These are phyloP conservation scores for Plutella xylostella DNA, from an alignment of 2,888 invertebrate genomes.

Conservation along the genomic window DNA sequence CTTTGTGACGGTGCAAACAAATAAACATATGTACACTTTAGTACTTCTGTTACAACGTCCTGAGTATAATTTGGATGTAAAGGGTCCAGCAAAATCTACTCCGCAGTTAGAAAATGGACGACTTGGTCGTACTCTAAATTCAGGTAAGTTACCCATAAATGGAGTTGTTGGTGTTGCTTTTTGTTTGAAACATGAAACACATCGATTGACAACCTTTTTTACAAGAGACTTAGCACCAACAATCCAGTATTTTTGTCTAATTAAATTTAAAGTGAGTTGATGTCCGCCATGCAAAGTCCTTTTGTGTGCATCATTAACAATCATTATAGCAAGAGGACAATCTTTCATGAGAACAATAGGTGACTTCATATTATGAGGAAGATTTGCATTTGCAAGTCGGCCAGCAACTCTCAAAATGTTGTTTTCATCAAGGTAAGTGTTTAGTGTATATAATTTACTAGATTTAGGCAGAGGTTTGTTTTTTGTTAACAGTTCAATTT, in stretches of 20 bases:
- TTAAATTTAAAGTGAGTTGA: no score
- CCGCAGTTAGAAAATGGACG: no score
- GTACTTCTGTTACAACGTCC: conserved; percentile 12
- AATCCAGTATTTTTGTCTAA: not conserved
- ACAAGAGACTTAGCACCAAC: not conserved
- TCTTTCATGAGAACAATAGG: not conserved
- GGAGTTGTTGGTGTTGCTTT: no score
- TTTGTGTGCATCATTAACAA: no score
- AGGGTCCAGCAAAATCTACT: conserved; percentile 15
- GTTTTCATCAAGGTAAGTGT: not conserved
- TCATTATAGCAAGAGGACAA: not conserved
- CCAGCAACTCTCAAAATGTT: not conserved
- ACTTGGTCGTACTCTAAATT: no score
- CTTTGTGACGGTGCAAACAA: conserved; percentile 13
- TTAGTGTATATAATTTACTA: not conserved
- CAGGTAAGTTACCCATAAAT: no score
- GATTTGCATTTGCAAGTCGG: not conserved
- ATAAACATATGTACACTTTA: conserved; percentile 14
- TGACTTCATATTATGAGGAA: not conserved
- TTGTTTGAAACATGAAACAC: not conserved
- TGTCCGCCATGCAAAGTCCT: no score
- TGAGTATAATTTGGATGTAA: conserved; percentile 11
- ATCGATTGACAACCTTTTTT: not conserved
- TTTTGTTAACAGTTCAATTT: not conserved
- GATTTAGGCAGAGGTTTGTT: not conserved